Evolutionary conservation across 1,140 invertebrate species (phyloP).

Genomic region (Drosophila sproati): DNA sequence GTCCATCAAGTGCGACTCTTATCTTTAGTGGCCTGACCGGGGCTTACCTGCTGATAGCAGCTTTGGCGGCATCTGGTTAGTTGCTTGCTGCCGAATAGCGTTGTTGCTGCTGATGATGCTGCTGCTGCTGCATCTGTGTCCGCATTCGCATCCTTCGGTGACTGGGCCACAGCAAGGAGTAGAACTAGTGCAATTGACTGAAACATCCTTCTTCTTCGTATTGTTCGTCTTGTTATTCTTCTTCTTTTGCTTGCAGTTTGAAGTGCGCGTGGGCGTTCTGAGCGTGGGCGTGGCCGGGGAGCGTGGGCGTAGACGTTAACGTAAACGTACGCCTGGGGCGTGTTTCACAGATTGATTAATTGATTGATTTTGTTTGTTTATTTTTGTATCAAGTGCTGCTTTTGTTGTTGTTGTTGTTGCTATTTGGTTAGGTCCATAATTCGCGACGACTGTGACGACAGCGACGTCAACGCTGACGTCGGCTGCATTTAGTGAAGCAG

Average conservation of each 20-base stretch:
- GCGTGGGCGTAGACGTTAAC: constrained; percentile 17
- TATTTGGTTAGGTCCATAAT: constrained; percentile 43
- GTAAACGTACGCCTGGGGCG: constrained; percentile 52
- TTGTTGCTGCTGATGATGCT: constrained; percentile 16
- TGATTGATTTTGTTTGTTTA: constrained; percentile 83
- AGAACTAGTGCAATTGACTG: constrained; percentile 66
- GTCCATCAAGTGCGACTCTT: constrained; percentile 64
- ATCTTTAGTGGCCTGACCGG: constrained; percentile 28
- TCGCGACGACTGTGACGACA: constrained; percentile 42
- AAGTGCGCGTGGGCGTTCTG: constrained; percentile 34
- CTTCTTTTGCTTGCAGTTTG: constrained; percentile 33
- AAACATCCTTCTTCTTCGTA: constrained; percentile 47
- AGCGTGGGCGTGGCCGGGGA: constrained; percentile 42
- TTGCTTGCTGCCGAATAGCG: constrained; percentile 57
- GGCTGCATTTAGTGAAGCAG: constrained; percentile 55
- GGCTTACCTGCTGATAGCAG: constrained; percentile 77
- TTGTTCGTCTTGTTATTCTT: constrained; percentile 1
- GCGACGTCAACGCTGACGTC: constrained; percentile 37
- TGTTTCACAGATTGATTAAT: constrained; percentile 76
- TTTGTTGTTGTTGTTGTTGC: constrained; percentile 28
- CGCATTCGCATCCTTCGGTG: constrained; percentile 10
- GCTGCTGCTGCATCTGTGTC: constrained; percentile 1
- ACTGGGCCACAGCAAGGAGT: constrained; percentile 39
- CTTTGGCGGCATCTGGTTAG: constrained; percentile 76
- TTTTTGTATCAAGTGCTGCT: constrained; percentile 76